A percentile compares a stretch with the other conserved stretches of the same genome.
These are phyloP conservation scores for Eurois occulta DNA, from an alignment of 2,888 invertebrate species.

Conservation along the genomic window DNA sequence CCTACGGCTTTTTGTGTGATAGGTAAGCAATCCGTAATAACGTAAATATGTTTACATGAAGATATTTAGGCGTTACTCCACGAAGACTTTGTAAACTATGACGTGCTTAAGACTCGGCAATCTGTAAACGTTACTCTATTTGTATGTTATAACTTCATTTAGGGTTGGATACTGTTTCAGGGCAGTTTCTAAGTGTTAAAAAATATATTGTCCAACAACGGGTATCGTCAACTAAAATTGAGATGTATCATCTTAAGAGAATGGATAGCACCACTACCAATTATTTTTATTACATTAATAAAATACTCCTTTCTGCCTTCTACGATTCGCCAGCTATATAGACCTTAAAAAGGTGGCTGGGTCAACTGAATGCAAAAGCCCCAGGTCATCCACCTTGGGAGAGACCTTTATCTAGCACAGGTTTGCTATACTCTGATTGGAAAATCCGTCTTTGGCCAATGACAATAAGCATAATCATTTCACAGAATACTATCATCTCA, in stretches of 20 bases:
- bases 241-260: too few relatives aligned
- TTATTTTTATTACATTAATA: neutral
- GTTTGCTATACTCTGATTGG: neutral
- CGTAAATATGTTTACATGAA: slow-evolving; percentile 50
- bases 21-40: slow-evolving; percentile 42
- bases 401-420: neutral
- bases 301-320: neutral
- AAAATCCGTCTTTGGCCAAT: neutral
- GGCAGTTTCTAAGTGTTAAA: neutral
- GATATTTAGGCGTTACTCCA: slow-evolving; percentile 31
- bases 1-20: slow-evolving; percentile 48
- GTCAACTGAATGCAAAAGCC: neutral
- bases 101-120: slow-evolving; percentile 22
- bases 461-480: too few relatives aligned
- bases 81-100: slow-evolving; percentile 43
- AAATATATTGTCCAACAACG: too few relatives aligned
- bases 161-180: slow-evolving; percentile 4
- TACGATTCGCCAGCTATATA: neutral
- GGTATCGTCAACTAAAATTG: neutral
- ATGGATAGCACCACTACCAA: too few relatives aligned
- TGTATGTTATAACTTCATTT: neutral
- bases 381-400: neutral
- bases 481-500: neutral
- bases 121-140: slow-evolving; percentile 18
- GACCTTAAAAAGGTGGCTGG: neutral